phyloP scores from a whole-genome alignment of 1,140 invertebrate species.

The Pogonomyrmex barbatus region DNA sequence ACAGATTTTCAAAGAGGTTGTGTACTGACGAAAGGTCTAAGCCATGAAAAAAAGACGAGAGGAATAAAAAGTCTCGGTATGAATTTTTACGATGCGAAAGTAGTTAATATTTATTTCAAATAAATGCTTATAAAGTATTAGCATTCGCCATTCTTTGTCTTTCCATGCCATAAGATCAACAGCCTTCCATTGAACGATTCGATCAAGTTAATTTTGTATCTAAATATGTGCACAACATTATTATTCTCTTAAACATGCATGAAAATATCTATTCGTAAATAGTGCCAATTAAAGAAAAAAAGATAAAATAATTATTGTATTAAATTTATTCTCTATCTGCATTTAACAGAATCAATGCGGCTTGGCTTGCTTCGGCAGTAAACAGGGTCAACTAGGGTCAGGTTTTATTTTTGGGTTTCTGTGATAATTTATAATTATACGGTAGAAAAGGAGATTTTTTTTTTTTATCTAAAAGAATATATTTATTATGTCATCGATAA shows the following conservation, averaged over 20 bases:
- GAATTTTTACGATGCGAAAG: neutral
- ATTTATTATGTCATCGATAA: neutral
- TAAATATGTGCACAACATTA: neutral
- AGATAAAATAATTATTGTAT: conserved; percentile 41
- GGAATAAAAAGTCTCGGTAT: neutral
- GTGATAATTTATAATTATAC: neutral
- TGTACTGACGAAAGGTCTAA: conserved; percentile 12
- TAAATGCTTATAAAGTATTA: conserved; percentile 18
- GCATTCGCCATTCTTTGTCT: neutral
- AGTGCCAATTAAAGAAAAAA: neutral
- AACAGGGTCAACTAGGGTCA: conserved; percentile 40
- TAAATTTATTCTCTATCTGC: conserved; percentile 32
- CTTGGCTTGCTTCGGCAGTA: neutral
- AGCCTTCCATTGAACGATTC: neutral
- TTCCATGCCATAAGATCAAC: neutral
- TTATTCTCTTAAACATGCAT: neutral
- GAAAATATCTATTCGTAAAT: conserved; percentile 37
- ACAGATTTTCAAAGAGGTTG: conserved; percentile 64
- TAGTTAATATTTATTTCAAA: neutral
- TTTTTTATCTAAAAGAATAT: neutral
- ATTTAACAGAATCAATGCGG: conserved; percentile 31
- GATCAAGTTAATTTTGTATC: neutral
- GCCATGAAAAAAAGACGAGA: neutral
- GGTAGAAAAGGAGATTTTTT: neutral
- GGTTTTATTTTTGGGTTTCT: conserved; percentile 36